phyloP scores from a whole-genome alignment of 2,888 invertebrate species.

The Octonoba sinensis region DNA sequence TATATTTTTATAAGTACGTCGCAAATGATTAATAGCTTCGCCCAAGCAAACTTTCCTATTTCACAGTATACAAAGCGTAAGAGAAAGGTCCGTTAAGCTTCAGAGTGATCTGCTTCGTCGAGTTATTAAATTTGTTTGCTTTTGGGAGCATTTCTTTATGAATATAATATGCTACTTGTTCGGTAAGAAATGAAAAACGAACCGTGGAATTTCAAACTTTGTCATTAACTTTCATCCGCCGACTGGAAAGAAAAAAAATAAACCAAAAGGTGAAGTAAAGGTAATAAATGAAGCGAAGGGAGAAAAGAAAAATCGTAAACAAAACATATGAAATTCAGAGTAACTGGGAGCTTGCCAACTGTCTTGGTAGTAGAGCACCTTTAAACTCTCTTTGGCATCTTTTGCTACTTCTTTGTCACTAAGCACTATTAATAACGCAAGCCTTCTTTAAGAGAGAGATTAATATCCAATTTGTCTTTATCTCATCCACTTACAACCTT shows the following conservation, averaged over 20 bases:
- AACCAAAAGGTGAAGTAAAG: not conserved
- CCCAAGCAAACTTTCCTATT: no score
- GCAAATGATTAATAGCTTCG: no score
- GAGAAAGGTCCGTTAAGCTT: not conserved
- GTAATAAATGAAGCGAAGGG: constrained; percentile 6
- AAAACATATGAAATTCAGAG: not conserved
- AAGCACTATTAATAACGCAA: constrained; percentile 59
- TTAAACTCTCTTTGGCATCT: constrained; percentile 58
- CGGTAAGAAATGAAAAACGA: constrained; percentile 33
- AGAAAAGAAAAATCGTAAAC: not conserved
- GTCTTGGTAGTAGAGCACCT: constrained; percentile 26
- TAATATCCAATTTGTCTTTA: constrained; percentile 64
- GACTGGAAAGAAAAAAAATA: constrained; percentile 8
- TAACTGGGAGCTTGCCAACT: constrained; percentile 43
- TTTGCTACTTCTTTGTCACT: constrained; percentile 63
- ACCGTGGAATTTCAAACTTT: constrained; percentile 53
- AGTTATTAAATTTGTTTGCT: constrained; percentile 42
- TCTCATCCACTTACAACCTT: constrained; percentile 59
- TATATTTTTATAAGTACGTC: no score
- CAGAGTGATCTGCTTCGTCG: not conserved
- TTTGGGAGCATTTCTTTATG: constrained; percentile 12
- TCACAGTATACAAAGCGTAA: no score
- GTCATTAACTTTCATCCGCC: constrained; percentile 58
- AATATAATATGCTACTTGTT: constrained; percentile 18
- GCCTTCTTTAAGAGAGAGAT: constrained; percentile 55